Evolutionary conservation across 1,140 invertebrate species (phyloP).

Genomic region (Papilio helenus): DNA sequence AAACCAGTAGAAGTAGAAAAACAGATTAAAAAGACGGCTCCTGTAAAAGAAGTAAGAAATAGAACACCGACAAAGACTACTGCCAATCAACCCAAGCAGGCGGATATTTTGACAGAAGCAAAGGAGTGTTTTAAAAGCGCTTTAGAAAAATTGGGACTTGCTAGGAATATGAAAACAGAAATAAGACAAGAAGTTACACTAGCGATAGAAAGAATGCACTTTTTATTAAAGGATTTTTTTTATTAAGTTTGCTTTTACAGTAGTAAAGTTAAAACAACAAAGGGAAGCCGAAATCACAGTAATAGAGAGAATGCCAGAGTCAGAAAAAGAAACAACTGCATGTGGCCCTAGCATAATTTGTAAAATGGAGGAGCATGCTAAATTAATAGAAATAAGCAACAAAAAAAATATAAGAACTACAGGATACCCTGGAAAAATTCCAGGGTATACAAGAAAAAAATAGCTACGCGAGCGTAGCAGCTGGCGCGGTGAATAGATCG

Average conservation of each 20-base stretch:
- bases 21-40: neutral
- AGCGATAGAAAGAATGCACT: neutral
- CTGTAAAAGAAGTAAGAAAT: neutral
- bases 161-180: neutral
- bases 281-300: neutral
- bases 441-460: too few relatives aligned
- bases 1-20: neutral
- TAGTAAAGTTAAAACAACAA: neutral
- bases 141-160: neutral
- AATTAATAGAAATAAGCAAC: too few relatives aligned
- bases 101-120: neutral
- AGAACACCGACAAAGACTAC: neutral
- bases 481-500: too few relatives aligned
- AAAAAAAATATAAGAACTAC: too few relatives aligned
- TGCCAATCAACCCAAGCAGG: constrained; percentile 18
- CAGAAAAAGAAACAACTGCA: too few relatives aligned
- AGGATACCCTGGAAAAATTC: too few relatives aligned
- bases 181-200: neutral
- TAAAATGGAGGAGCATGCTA: too few relatives aligned
- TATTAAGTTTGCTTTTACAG: too few relatives aligned
- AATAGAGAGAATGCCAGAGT: too few relatives aligned
- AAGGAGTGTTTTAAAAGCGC: neutral
- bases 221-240: constrained; percentile 3
- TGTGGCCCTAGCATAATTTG: too few relatives aligned
- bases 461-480: too few relatives aligned